These are phyloP conservation scores for Mobula hypostoma DNA, from an alignment of 2,113 vertebrate species.

Conservation along the genomic window DNA sequence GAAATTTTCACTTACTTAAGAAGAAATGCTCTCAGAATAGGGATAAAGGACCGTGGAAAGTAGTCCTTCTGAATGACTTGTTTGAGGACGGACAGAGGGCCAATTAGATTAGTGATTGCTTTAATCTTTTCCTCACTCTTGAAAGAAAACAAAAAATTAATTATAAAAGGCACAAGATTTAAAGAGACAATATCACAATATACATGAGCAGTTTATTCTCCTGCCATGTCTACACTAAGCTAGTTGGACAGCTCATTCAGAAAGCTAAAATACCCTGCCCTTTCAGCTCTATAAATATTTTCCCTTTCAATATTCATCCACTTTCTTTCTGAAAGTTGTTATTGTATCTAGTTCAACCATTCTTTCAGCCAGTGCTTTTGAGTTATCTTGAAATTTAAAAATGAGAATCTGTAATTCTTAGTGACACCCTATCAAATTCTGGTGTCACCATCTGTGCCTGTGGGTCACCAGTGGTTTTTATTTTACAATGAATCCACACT, in stretches of 20 bases:
- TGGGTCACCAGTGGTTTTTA: no score
- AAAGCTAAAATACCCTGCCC: no score
- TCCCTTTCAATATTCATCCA: no score
- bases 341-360: background rate
- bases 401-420: no score
- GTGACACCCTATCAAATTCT: no score
- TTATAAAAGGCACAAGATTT: background rate
- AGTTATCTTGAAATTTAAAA: no score
- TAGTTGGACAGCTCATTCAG: no score
- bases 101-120: conserved; percentile 70
- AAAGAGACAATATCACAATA: background rate
- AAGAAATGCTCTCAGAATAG: conserved; percentile 78
- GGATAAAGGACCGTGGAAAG: conserved; percentile 75
- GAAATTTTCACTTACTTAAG: conserved; percentile 71
- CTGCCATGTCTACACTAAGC: background rate
- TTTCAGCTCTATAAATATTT: no score
- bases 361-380: background rate
- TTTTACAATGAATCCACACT: no score
- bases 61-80: conserved; percentile 88
- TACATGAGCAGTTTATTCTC: background rate
- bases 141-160: conserved; percentile 29
- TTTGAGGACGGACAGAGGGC: conserved; percentile 79
- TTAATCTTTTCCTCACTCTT: conserved; percentile 93
- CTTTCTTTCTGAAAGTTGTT: no score
- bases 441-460: no score